Conservation (phyloP, 2,113 vertebrate species). For the Lamprologus lemairii region DNA sequence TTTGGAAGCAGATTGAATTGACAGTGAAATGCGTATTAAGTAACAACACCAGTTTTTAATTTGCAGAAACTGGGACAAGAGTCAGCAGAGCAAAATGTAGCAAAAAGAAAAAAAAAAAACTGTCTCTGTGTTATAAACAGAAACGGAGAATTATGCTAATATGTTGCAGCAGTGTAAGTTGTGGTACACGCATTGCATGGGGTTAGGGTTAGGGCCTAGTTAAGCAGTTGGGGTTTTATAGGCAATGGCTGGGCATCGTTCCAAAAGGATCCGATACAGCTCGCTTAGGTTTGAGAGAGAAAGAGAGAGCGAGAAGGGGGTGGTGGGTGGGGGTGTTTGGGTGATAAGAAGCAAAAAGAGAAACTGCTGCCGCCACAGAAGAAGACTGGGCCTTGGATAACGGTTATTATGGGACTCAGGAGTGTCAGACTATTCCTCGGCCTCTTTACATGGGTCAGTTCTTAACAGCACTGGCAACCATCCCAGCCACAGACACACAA, state of each 20-base stretch:
- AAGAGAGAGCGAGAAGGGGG: neutral
- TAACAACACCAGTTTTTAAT: neutral
- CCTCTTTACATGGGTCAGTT: conserved; percentile 46
- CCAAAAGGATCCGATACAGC: conserved; percentile 12
- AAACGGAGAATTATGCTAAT: conserved; percentile 8
- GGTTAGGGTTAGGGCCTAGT: conserved; percentile 31
- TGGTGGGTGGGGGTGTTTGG: neutral
- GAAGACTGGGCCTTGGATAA: neutral
- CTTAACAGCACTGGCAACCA: conserved; percentile 36
- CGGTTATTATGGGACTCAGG: conserved; percentile 14
- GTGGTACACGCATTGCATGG: conserved; percentile 19
- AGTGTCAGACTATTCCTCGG: conserved; percentile 47
- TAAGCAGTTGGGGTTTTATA: conserved; percentile 47
- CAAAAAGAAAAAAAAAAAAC: neutral
- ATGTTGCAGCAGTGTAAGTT: neutral
- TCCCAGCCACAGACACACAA: conserved; percentile 46
- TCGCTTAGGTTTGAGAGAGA: neutral
- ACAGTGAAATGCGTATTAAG: neutral
- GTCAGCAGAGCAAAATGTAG: neutral
- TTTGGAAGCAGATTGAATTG: neutral
- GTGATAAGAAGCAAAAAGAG: neutral
- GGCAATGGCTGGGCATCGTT: conserved; percentile 30
- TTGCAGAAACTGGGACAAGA: neutral
- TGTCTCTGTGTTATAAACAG: neutral
- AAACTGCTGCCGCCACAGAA: neutral